A percentile compares a stretch with the other conserved stretches of the same genome.
These are phyloP conservation scores for Parnassius apollo DNA, from an alignment of 2,888 invertebrate species.

Conservation along the genomic window DNA sequence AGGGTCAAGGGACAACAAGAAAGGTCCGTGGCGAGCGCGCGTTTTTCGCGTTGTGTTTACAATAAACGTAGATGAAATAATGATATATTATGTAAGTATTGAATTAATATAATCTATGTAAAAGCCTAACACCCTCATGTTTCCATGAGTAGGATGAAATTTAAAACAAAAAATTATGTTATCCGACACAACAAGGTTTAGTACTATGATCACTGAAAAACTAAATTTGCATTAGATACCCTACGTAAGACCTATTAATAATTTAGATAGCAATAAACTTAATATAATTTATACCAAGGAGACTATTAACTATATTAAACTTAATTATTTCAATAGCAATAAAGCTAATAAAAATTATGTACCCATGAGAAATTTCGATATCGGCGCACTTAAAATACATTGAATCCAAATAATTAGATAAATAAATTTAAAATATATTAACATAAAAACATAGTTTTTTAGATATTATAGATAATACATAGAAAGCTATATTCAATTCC, in stretches of 20 bases:
- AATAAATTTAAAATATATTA: too few relatives aligned
- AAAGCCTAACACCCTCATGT: too few relatives aligned
- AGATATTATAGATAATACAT: not conserved
- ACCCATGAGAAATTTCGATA: too few relatives aligned
- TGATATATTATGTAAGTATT: constrained; percentile 21
- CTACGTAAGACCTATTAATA: constrained; percentile 1
- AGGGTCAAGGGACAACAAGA: too few relatives aligned
- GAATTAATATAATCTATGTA: constrained; percentile 8
- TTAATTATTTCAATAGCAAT: too few relatives aligned
- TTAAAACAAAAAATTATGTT: too few relatives aligned
- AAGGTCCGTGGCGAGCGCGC: constrained; percentile 63
- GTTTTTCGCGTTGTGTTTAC: constrained; percentile 30
- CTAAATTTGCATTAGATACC: constrained; percentile 12
- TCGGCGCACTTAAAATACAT: too few relatives aligned
- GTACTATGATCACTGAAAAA: not conserved
- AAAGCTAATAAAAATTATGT: too few relatives aligned
- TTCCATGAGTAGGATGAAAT: too few relatives aligned
- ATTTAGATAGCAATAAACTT: constrained; percentile 10
- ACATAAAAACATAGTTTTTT: too few relatives aligned
- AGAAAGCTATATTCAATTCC: not conserved
- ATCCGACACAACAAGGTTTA: too few relatives aligned
- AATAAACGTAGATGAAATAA: constrained; percentile 7
- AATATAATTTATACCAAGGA: constrained; percentile 1
- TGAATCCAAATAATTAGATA: too few relatives aligned
- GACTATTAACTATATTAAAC: not conserved